Percentiles rank a stretch among this genome's conserved stretches.
Evolutionary conservation across 2,113 vertebrate genomes (phyloP).

Genomic region (Azemiops feae): DNA sequence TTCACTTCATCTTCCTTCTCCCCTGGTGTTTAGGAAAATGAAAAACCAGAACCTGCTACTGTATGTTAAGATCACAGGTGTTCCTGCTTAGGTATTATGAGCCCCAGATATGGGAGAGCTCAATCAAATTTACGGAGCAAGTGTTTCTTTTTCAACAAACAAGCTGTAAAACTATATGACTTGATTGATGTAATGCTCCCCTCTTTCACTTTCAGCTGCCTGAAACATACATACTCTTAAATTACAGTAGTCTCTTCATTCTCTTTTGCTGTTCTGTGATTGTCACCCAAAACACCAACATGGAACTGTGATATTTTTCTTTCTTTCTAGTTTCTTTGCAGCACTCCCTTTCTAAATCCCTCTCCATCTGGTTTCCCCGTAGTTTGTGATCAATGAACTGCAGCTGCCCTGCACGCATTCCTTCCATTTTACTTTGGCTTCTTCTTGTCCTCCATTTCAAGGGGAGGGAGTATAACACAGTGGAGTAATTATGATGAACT

Average conservation of each 20-base stretch:
- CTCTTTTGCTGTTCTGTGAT: not conserved
- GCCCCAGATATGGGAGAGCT: not conserved
- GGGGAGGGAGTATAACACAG: not conserved
- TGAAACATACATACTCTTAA: not conserved
- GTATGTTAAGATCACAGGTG: not conserved
- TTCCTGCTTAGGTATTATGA: not conserved
- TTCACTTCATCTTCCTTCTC: not conserved
- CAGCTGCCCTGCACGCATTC: not conserved
- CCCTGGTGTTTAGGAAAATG: not conserved
- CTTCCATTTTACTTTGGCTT: not conserved
- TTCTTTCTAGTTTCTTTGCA: not conserved
- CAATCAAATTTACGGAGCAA: not conserved
- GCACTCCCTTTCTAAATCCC: not conserved
- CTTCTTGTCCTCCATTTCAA: not conserved
- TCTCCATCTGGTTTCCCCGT: not conserved
- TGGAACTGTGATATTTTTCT: too few species aligned
- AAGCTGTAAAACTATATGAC: not conserved
- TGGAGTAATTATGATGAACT: not conserved
- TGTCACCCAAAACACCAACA: not conserved
- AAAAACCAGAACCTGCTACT: not conserved
- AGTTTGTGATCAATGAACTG: not conserved
- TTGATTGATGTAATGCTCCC: not conserved
- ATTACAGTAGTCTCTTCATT: not conserved
- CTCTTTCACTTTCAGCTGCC: not conserved
- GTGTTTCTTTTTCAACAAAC: not conserved